A percentile compares a stretch with the other conserved stretches of the same genome.
Conservation (phyloP, 2,888 invertebrate species). For the Lypha dubia region DNA sequence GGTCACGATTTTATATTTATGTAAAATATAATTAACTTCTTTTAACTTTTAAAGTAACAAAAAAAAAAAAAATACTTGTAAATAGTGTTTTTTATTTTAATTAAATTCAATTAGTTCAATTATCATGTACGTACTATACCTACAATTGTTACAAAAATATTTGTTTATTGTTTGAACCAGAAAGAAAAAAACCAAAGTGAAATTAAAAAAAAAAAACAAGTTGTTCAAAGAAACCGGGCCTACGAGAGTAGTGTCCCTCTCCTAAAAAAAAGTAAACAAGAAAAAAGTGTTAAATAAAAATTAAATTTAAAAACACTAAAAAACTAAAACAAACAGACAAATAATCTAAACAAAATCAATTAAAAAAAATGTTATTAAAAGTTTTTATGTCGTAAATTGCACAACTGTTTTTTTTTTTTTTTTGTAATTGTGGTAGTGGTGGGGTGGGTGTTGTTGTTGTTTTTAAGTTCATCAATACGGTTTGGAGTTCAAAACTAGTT, state of each 20-base stretch:
- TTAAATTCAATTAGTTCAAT: slow-evolving; percentile 80
- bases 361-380: slow-evolving; percentile 26
- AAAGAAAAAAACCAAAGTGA: not conserved
- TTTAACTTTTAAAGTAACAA: not conserved
- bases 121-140: slow-evolving; percentile 73
- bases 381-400: not conserved
- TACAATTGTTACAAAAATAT: slow-evolving; percentile 52
- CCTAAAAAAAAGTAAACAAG: not conserved
- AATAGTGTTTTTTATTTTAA: slow-evolving; percentile 32
- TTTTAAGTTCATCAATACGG: not conserved
- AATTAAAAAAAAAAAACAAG: not conserved
- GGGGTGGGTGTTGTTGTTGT: slow-evolving; percentile 1
- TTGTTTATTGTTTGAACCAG: slow-evolving; percentile 22
- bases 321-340: slow-evolving; percentile 4
- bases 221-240: slow-evolving; percentile 10
- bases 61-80: slow-evolving; percentile 48
- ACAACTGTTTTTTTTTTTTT: not conserved
- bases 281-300: slow-evolving; percentile 29
- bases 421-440: too few species aligned
- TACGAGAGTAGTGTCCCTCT: not conserved
- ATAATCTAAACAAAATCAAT: not conserved
- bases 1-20: not conserved
- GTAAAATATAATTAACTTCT: not conserved
- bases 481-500: not conserved
- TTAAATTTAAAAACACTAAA: not conserved